Evolutionary conservation across 2,797 vertebrate genomes (phyloP), one percentile per base, ranked within the genome.

Genomic region (Spinus olivaceus): DNA sequence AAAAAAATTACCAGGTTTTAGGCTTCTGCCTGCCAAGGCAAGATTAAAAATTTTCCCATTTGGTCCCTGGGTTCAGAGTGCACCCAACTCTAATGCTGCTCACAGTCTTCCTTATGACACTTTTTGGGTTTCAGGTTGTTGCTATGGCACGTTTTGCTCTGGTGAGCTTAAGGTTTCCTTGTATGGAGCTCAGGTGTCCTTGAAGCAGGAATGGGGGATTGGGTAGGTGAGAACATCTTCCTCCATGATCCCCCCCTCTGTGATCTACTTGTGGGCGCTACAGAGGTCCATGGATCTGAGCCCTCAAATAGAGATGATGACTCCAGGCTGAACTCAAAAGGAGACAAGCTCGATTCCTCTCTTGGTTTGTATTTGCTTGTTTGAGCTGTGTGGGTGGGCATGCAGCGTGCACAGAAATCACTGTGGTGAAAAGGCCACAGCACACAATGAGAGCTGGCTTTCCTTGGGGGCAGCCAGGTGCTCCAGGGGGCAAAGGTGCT

Each of bases 111-210:
- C 81, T 57, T 66, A 19, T 66, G 81, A 72, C 74, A 90, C 67
- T 83, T 81, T 49, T 44, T 86, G 51, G 85, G 80, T 81, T 91
- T 49, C 33, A 57, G 83, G 73, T 66, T 86, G 77, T 95, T 96
- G 80, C 93, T 83, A 79, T 93, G 90, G 83, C 86, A 66, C 74
- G 37, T 49, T 66, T 72, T 19, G 8, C 88, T 86, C 24, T 9
- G 90, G 44, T 14, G 25, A 80, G 78, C 86, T 94, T 37, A 25
- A 86, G 67, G 70, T 66, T 95, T 90, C 77, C 80, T 72, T 90
- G 67, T 78, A 37, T 30, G 57, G 79, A 83, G 90, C 83, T 94
- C 80, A 41, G 33, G 65, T 54, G 54, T 73, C 89, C 46, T 3
- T 39, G 79, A 77, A 88, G 69, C 81, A 41, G 61, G 76, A 71